Evolutionary conservation across 2,888 invertebrate species (phyloP), one percentile per base, ranked within the genome.

Genomic region (Synergus itoensis): DNA sequence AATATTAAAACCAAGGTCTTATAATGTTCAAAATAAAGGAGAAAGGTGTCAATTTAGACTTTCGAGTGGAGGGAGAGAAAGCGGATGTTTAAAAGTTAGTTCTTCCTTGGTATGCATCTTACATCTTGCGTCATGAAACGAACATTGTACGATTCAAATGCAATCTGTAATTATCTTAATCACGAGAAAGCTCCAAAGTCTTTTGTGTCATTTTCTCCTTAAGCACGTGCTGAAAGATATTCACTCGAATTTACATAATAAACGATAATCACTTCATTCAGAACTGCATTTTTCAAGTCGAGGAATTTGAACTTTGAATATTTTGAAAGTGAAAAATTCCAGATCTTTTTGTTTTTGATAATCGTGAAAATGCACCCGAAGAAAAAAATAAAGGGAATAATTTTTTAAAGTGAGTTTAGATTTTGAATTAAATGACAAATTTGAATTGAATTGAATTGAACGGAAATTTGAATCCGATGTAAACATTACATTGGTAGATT

Each of bases 31-130:
- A 53, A 28, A n/a, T 60, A 53, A 9, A 53, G 36, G 53, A 53
- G 73, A 73, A 73, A 73, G 73, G 73, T 48, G 53, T 53, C 48
- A 48, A 53, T 73, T 53, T 45, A 14, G 21, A 21, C 67, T 67
- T 45, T 21, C 40, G 45, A 43, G 73, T 41, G 48, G 36, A 36
- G 28, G 36, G 73, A 73, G n/a, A 73, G 73, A 73, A 73, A 73
- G 73, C 45, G 53, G 36, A 73, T 53, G 67, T 69, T 69, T 69
- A 8, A 45, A 69, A 36, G 48, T 69, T 36, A 48, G 9, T 21
- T 28, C 48, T 48, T 69, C 45, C 28, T 69, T 57, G 53, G n/a
- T 18, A 48, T 48, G 48, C 28, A 28, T 28, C n/a, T n/a, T n/a
- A 28, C n/a, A 48, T 69, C 48, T 48, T 69, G 28, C 48, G 48